Evolutionary conservation across 2,888 invertebrate genomes (phyloP).

Genomic region (Trichacis sp.): DNA sequence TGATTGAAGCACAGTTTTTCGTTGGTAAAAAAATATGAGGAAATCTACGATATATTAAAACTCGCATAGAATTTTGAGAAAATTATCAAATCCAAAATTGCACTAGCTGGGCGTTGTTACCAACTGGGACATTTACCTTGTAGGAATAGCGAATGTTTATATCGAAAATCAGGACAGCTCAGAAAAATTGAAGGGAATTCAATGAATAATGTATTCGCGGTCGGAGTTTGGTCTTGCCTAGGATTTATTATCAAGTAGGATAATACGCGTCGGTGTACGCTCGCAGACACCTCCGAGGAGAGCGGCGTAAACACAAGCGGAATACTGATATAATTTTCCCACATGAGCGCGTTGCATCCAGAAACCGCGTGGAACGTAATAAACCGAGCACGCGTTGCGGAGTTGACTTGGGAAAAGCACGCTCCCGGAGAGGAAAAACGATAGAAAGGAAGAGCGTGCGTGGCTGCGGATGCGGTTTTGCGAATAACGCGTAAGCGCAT

Average conservation of each 20-base stretch:
- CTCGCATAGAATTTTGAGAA: too few species aligned
- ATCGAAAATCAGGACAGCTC: neutral
- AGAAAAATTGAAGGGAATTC: slow-evolving; percentile 1
- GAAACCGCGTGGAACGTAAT: slow-evolving; percentile 18
- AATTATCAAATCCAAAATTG: too few species aligned
- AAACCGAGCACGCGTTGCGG: slow-evolving; percentile 38
- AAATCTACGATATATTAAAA: too few species aligned
- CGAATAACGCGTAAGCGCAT: slow-evolving; percentile 29
- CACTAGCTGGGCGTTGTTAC: too few species aligned
- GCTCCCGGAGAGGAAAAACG: slow-evolving; percentile 19
- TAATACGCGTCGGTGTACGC: neutral
- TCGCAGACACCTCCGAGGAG: neutral
- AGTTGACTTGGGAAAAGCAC: slow-evolving; percentile 16
- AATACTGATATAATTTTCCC: slow-evolving; percentile 24
- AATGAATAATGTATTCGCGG: neutral
- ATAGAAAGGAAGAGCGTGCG: slow-evolving; percentile 36
- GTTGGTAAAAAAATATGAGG: too few species aligned
- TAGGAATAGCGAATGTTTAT: neutral
- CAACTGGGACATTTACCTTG: too few species aligned
- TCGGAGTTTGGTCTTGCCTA: neutral
- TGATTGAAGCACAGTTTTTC: too few species aligned
- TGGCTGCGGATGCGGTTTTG: slow-evolving; percentile 37
- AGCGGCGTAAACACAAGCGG: neutral
- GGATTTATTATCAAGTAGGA: slow-evolving; percentile 3
- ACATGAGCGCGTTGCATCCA: slow-evolving; percentile 34